Conservation (phyloP, 92 coral and sea anemone genomes). For the Porites lobata region DNA sequence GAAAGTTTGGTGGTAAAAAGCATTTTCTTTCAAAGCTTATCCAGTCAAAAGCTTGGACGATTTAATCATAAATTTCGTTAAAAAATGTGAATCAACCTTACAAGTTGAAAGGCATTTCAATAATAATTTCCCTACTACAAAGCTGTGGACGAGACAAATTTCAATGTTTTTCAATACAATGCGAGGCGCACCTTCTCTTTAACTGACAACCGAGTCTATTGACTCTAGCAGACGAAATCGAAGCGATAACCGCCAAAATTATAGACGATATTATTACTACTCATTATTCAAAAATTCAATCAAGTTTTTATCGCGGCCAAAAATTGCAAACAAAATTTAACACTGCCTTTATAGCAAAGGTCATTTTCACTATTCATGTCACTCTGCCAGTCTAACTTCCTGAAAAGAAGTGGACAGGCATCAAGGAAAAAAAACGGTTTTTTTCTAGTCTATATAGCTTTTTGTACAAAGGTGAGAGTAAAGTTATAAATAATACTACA, state of each 20-base stretch:
- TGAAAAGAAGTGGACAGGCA: too few species aligned
- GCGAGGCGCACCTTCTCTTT: background rate
- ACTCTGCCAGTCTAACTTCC: too few species aligned
- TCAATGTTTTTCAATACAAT: background rate
- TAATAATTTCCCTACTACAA: background rate
- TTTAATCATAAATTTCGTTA: background rate
- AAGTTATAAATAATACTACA: too few species aligned
- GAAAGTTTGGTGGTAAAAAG: background rate
- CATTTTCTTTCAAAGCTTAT: conserved; percentile 15
- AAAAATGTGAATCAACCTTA: background rate
- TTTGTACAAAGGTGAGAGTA: too few species aligned
- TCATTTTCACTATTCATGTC: background rate
- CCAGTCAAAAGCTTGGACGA: background rate
- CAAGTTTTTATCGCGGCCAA: background rate
- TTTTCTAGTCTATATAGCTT: too few species aligned
- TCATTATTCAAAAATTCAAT: background rate
- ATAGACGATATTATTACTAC: background rate
- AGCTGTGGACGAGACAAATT: background rate
- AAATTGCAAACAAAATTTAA: too few species aligned
- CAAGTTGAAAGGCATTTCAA: background rate
- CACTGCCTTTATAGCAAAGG: background rate
- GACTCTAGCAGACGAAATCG: background rate
- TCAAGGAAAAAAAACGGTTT: too few species aligned
- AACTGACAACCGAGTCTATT: background rate
- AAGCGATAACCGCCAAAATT: background rate